These are phyloP conservation scores for Callosobruchus maculatus DNA, from an alignment of 2,888 invertebrate species.

Conservation along the genomic window DNA sequence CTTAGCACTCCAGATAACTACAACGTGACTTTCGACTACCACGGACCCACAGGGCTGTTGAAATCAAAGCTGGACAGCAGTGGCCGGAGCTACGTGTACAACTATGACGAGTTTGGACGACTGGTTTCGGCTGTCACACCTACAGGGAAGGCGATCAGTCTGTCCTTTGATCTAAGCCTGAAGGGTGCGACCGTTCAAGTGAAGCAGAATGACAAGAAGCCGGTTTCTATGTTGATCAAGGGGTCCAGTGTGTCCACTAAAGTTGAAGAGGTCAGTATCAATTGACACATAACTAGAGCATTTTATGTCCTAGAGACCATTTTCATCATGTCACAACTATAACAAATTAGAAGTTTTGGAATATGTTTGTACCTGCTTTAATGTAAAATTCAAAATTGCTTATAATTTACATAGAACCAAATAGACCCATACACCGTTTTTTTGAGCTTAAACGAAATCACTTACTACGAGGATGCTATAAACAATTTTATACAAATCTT, in stretches of 20 bases:
- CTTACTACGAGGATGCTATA: no score
- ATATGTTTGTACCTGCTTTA: no score
- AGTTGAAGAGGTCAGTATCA: constrained; percentile 67
- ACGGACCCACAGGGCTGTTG: constrained; percentile 83
- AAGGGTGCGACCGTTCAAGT: constrained; percentile 87
- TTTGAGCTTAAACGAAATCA: no score
- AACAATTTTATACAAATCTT: no score
- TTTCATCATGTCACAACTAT: no score
- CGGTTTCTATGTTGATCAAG: constrained; percentile 81
- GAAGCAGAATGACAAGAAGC: constrained; percentile 77
- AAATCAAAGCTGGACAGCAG: constrained; percentile 87
- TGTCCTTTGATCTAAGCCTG: constrained; percentile 84
- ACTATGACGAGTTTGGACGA: constrained; percentile 92
- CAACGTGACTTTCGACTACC: constrained; percentile 91
- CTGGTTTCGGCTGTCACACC: constrained; percentile 89
- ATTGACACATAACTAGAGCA: no score
- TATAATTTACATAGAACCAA: no score
- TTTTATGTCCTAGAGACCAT: no score
- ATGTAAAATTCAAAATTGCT: no score
- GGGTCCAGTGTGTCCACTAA: constrained; percentile 81
- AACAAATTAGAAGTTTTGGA: no score
- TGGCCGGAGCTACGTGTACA: constrained; percentile 87
- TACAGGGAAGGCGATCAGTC: constrained; percentile 87
- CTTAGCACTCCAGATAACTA: constrained; percentile 90
- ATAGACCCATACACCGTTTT: no score